These are phyloP conservation scores for Oxyruncus cristatus DNA, from an alignment of 2,113 vertebrate genomes.

Conservation along the genomic window DNA sequence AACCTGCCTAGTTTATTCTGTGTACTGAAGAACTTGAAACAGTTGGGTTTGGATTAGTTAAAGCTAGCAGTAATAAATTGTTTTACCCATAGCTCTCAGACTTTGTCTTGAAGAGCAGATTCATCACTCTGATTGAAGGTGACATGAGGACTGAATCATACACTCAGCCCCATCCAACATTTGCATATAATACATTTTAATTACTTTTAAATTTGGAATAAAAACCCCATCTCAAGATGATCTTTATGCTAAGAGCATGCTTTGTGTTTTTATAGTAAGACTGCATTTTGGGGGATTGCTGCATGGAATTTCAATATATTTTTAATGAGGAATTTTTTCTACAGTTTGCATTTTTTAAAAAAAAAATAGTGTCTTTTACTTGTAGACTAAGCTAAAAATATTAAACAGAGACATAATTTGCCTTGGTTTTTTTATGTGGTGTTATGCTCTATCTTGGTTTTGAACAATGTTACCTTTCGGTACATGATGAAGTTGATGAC, in stretches of 20 bases:
- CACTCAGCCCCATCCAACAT: not conserved
- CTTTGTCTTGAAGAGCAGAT: not conserved
- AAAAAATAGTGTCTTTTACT: not conserved
- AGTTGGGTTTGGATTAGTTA: not conserved
- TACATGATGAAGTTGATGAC: not conserved
- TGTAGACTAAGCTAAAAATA: not conserved
- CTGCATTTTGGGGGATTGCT: not conserved
- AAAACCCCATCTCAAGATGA: not conserved
- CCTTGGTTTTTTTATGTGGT: not conserved
- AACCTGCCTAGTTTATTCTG: not conserved
- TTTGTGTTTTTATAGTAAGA: not conserved
- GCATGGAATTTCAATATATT: not conserved
- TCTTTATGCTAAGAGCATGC: not conserved
- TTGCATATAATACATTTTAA: conserved; percentile 30
- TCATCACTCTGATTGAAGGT: not conserved
- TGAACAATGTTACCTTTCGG: conserved; percentile 27
- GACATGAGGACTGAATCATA: conserved; percentile 40
- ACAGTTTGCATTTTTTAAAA: not conserved
- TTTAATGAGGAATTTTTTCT: not conserved
- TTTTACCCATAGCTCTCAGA: not conserved
- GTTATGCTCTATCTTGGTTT: not conserved
- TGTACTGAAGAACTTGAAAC: not conserved
- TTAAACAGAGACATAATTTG: not conserved
- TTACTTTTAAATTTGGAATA: conserved; percentile 15
- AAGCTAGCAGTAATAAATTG: not conserved